Percentiles rank a stretch among this genome's conserved stretches.
These are phyloP conservation scores for Mactromeris polynyma DNA, from an alignment of 2,888 invertebrate genomes.

Conservation along the genomic window DNA sequence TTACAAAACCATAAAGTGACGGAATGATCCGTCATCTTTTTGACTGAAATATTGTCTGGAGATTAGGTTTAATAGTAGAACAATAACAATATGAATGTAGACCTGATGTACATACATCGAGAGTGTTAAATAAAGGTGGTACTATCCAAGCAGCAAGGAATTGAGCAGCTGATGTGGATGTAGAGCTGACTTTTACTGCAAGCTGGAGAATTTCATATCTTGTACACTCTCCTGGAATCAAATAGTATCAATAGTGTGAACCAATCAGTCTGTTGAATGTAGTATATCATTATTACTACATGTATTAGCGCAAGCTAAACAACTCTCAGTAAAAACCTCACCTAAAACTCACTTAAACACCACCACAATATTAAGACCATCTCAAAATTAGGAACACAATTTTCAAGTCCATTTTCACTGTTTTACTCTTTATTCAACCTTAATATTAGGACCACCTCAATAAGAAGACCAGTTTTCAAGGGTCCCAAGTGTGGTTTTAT, in stretches of 20 bases:
- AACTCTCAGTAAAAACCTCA: no score
- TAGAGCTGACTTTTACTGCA: slow-evolving; percentile 77
- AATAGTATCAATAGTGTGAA: not conserved
- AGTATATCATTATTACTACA: not conserved
- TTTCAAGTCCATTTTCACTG: no score
- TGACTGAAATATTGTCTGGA: not conserved
- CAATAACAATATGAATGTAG: not conserved
- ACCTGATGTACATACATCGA: slow-evolving; percentile 73
- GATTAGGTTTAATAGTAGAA: not conserved
- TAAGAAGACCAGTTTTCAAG: no score
- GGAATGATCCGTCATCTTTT: no score
- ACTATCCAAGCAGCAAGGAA: slow-evolving; percentile 83
- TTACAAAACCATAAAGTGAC: no score
- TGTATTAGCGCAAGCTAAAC: no score
- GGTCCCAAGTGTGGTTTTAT: no score
- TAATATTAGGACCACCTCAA: no score
- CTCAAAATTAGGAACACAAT: no score
- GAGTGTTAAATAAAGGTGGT: slow-evolving; percentile 79
- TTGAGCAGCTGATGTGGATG: slow-evolving; percentile 80
- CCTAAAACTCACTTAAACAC: no score
- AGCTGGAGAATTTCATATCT: slow-evolving; percentile 75
- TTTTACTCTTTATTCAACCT: no score
- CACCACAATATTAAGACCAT: no score
- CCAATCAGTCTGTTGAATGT: not conserved
- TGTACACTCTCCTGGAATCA: slow-evolving; percentile 73